These are phyloP conservation scores for Tragelaphus scriptus DNA, from an alignment of 2,113 vertebrate genomes.

Conservation along the genomic window DNA sequence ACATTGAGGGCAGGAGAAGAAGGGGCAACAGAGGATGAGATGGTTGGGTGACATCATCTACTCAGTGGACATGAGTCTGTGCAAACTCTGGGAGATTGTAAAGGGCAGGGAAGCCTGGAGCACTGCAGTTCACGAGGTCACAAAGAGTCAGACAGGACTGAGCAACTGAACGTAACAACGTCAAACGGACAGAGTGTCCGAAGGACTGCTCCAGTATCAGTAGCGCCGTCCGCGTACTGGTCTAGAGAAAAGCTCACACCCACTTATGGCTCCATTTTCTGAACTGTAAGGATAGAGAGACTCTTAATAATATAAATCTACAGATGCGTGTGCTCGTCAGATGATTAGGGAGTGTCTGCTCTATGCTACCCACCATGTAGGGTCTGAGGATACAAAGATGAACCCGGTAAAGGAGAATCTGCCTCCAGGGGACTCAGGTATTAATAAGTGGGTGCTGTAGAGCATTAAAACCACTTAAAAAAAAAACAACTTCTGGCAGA, in stretches of 20 bases:
- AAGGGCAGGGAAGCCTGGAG: not conserved
- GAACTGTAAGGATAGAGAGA: not conserved
- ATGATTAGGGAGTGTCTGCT: not conserved
- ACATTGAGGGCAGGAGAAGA: not conserved
- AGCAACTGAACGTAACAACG: not conserved
- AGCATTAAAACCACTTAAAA: not conserved
- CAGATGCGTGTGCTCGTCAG: not conserved
- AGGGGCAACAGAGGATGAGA: not conserved
- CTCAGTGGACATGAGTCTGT: not conserved
- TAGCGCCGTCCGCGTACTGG: rapidly evolving
- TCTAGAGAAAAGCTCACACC: not conserved
- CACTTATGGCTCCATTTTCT: not conserved
- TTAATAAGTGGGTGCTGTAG: not conserved
- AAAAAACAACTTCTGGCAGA: not conserved
- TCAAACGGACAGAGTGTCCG: not conserved
- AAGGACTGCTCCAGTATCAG: rapidly evolving
- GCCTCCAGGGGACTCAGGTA: not conserved
- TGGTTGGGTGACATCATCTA: not conserved
- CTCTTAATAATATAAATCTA: not conserved
- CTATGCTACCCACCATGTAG: not conserved
- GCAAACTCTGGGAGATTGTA: not conserved
- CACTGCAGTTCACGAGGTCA: not conserved
- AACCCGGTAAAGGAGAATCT: not conserved
- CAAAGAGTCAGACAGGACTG: not conserved
- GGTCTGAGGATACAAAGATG: not conserved